Conservation (phyloP, 2,888 invertebrate species). For the Callimorpha dominula region DNA sequence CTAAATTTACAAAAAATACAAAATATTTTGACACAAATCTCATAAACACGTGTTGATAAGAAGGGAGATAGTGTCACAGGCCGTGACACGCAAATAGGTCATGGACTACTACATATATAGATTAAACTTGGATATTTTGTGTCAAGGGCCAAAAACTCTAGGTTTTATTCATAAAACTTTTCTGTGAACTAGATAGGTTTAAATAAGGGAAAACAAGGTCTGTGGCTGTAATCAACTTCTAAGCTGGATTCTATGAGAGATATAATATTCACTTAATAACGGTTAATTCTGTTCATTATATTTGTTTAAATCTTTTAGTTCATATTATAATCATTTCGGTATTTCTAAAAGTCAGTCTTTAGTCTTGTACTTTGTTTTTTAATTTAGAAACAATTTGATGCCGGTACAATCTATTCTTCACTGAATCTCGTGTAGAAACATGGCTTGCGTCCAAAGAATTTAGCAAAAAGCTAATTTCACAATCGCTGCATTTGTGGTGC, state of each 20-base stretch:
- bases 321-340: no score
- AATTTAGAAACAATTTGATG: no score
- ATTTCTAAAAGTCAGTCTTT: no score
- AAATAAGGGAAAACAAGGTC: no score
- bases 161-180: no score
- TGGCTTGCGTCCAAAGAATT: neutral
- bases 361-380: no score
- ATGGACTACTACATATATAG: neutral
- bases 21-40: neutral
- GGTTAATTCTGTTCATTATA: no score
- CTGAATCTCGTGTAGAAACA: neutral
- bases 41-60: neutral
- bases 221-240: no score
- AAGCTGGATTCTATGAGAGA: no score
- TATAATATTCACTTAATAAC: no score
- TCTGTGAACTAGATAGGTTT: no score
- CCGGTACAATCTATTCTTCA: neutral
- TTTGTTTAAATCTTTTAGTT: no score
- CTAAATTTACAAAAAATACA: neutral
- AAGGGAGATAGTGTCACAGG: neutral
- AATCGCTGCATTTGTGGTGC: constrained; percentile 14
- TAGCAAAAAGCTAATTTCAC: neutral
- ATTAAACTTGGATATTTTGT: neutral
- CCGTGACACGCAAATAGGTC: constrained; percentile 5
- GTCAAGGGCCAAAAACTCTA: neutral